Evolutionary conservation across 2,113 vertebrate species (phyloP).

Genomic region (Muntiacus muntjak): DNA sequence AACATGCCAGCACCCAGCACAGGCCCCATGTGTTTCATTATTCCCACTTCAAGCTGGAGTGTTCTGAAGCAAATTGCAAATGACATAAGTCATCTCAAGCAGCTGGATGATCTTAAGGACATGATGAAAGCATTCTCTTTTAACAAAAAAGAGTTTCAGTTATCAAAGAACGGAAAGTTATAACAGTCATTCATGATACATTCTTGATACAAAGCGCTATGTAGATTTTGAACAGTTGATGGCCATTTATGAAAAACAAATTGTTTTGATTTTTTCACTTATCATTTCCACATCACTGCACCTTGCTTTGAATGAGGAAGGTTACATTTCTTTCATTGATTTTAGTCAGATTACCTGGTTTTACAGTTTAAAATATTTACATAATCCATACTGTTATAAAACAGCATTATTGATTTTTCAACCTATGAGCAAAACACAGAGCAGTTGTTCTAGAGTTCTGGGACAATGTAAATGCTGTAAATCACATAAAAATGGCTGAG

Average conservation of each 20-base stretch:
- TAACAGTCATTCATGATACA: not conserved
- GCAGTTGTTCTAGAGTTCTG: not conserved
- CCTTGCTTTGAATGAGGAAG: not conserved
- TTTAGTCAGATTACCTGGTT: not conserved
- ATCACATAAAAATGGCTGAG: not conserved
- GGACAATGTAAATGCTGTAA: not conserved
- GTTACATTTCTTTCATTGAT: not conserved
- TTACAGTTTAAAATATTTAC: constrained; percentile 11
- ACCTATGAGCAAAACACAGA: not conserved
- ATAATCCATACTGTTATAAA: not conserved
- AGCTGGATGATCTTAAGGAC: not conserved
- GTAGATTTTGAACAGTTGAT: not conserved
- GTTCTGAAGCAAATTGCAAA: not conserved
- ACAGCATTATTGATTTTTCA: not conserved
- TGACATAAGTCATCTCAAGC: not conserved
- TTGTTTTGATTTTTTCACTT: not conserved
- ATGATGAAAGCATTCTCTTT: not conserved
- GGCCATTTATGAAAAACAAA: not conserved
- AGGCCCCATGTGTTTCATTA: not conserved
- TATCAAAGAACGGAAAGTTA: not conserved
- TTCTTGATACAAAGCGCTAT: not conserved
- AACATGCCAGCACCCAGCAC: not conserved
- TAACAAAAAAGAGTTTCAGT: not conserved
- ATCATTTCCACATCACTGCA: not conserved
- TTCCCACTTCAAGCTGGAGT: not conserved